Evolutionary conservation across 2,888 invertebrate genomes (phyloP).

Genomic region (Clanis bilineata): DNA sequence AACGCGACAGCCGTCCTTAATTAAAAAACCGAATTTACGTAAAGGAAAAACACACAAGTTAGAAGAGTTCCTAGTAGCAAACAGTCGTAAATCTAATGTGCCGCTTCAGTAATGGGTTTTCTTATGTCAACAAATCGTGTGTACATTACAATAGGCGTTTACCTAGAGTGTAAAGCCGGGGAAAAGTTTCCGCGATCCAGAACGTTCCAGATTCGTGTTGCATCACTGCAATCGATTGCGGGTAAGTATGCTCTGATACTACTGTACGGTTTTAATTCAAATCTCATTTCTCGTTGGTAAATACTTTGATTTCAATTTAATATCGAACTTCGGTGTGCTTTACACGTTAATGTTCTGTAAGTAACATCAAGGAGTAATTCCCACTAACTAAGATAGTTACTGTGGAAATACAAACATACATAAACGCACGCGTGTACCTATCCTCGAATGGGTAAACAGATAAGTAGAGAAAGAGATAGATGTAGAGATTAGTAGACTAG

Average conservation of each 20-base stretch:
- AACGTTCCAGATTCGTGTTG: neutral
- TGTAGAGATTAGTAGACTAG: no score
- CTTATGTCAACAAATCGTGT: slow-evolving; percentile 61
- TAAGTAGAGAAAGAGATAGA: no score
- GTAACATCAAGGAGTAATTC: no score
- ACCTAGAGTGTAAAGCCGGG: slow-evolving; percentile 22
- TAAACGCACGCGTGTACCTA: no score
- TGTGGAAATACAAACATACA: no score
- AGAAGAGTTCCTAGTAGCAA: slow-evolving; percentile 41
- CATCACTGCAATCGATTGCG: slow-evolving; percentile 6
- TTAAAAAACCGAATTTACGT: slow-evolving; percentile 52
- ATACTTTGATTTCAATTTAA: slow-evolving; percentile 2
- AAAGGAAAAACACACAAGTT: slow-evolving; percentile 49
- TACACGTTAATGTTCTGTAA: neutral
- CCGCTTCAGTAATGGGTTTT: slow-evolving; percentile 60
- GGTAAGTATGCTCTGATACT: slow-evolving; percentile 7
- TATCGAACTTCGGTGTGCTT: neutral
- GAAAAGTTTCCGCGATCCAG: slow-evolving; percentile 21
- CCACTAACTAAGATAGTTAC: no score
- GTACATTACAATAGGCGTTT: slow-evolving; percentile 34
- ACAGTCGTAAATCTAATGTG: slow-evolving; percentile 64
- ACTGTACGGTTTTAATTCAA: slow-evolving; percentile 6
- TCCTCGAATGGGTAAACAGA: no score
- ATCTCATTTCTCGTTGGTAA: slow-evolving; percentile 7
- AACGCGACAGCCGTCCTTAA: slow-evolving; percentile 44